These are phyloP conservation scores for Myiagra hebetior DNA, from an alignment of 2,113 vertebrate species.

Conservation along the genomic window DNA sequence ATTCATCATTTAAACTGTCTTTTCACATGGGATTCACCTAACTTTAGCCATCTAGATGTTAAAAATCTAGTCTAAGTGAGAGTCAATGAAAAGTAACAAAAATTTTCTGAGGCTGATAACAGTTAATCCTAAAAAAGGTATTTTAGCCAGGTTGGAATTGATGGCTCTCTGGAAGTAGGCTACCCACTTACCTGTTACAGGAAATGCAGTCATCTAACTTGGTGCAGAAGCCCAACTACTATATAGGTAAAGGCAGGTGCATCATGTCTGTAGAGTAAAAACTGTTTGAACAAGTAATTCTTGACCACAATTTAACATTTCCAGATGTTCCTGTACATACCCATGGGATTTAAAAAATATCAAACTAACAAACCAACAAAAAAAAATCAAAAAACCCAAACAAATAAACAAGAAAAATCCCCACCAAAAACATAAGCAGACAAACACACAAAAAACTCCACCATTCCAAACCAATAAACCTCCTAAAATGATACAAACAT, in stretches of 20 bases:
- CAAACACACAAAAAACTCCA: neutral
- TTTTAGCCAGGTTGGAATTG: neutral
- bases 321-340: neutral
- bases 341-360: neutral
- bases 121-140: neutral
- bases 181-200: neutral
- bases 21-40: neutral
- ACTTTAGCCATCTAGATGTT: neutral
- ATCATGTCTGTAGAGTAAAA: neutral
- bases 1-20: neutral
- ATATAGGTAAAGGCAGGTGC: neutral
- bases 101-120: neutral
- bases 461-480: neutral
- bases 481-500: neutral
- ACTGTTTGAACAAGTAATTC: neutral
- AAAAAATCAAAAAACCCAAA: neutral
- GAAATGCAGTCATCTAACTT: neutral
- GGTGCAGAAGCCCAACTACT: neutral
- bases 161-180: neutral
- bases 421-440: neutral
- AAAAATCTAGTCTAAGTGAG: neutral
- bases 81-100: neutral
- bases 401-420: neutral
- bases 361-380: neutral
- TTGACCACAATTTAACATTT: neutral